Base-by-base conservation (phyloP, 2,888 invertebrate species). In the Cryptocephalus primarius region DNA sequence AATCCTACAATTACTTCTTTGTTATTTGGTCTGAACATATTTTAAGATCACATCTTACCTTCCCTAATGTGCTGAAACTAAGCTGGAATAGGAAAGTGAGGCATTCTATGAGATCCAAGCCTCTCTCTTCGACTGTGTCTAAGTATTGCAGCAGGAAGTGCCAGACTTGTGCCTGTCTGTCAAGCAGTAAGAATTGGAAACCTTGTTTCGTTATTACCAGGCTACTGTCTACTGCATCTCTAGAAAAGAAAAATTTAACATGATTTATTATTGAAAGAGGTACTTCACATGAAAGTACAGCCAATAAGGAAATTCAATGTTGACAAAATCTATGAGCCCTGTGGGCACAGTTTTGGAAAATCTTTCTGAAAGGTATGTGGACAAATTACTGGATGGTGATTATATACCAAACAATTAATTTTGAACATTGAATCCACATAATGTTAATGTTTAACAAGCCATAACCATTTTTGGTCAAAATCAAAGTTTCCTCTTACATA, bases 81-180 rank as follows among this genome's bases (percentile, higher is more conserved):
- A 96, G 77, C 72, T 95, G 94, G 68, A 96, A 95, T n/a, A 97
- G 72, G 73, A 96, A 94, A 9, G 91, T 88, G 36, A 97, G 76
- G 67, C 94, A 95, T 64, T 94, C 93, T 0, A 91, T 88, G 2
- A 95, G 76, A 66, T 87, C 86, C 53, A 94, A 75, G 9, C 88
- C 89, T 50, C 91, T 75, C 56, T 84, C 83, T 71, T 91, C 88
- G 8, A 93, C 89, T 1, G 93, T 93, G 62, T 93, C 92, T 52
- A 97, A 74, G 72, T 96, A 96, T 67, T 95, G 93, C 31, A 96
- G 79, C 63, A 99, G 85, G 71, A 99, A 99, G 69, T 93, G 86
- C 97, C 97, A 99, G 36, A 99, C 85, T 76, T 95, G 95, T 40
- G 92, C 87, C 9, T 91, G 84, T 0, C 93, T 89, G 65, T 94